Percentiles rank a stretch among this genome's conserved stretches.
Conservation (phyloP, 2,888 invertebrate species). For the Osedax fenrisi region DNA sequence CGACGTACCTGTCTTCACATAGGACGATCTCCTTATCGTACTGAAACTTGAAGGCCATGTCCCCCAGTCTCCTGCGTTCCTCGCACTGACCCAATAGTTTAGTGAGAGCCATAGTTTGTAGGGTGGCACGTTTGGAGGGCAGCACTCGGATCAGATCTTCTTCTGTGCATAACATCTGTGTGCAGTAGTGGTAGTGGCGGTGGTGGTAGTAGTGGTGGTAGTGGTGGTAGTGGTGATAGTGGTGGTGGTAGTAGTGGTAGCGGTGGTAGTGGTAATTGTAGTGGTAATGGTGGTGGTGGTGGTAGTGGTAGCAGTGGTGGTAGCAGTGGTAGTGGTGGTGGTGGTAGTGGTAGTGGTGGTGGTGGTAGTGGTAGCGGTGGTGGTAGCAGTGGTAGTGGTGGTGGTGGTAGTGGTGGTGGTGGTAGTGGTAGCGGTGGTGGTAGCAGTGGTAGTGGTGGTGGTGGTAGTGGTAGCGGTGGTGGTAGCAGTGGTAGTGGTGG, state of each 20-base stretch:
- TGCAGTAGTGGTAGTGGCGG: not conserved
- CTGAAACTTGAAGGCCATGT: constrained; percentile 47
- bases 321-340: no score
- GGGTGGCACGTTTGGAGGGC: constrained; percentile 43
- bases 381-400: not conserved
- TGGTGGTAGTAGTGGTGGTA: not conserved
- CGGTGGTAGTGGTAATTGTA: no score
- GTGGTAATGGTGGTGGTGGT: no score
- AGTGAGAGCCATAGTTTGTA: constrained; percentile 47
- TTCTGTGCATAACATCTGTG: constrained; percentile 38
- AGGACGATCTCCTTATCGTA: constrained; percentile 37
- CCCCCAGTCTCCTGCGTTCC: constrained; percentile 44
- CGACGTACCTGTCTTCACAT: not conserved
- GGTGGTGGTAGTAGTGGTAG: no score
- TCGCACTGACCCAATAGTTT: constrained; percentile 42
- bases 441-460: constrained; percentile 20
- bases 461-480: constrained; percentile 11
- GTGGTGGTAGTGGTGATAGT: no score
- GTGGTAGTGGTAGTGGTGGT: not conserved
- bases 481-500: constrained; percentile 20
- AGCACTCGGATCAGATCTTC: constrained; percentile 42
- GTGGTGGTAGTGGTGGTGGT: not conserved
- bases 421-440: no score
- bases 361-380: constrained; percentile 5
- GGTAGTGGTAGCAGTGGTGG: no score